Percentiles rank a stretch among this genome's conserved stretches.
phyloP scores from a whole-genome alignment of 2,888 invertebrate genomes.

The Vandiemenella viatica region DNA sequence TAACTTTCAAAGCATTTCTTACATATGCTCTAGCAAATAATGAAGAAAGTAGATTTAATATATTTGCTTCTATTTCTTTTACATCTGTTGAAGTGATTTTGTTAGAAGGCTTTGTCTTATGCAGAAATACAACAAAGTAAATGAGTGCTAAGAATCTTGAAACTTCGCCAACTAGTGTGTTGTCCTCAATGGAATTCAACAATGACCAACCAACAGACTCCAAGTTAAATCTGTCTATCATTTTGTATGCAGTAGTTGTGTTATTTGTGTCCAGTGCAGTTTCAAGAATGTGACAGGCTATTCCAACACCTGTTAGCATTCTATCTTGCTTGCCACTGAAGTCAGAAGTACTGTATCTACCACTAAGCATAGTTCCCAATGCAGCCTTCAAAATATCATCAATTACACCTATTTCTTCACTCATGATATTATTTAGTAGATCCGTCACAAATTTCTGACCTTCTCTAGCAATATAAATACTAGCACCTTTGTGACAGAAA shows the following conservation, averaged over 20 bases:
- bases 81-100: slow-evolving; percentile 2
- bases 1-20: slow-evolving; percentile 4
- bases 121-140: slow-evolving; percentile 6
- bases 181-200: slow-evolving; percentile 2
- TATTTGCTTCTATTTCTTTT: slow-evolving; percentile 9
- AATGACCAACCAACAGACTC: slow-evolving; percentile 6
- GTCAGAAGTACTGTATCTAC: no score
- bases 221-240: slow-evolving; percentile 7
- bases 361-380: slow-evolving; percentile 41
- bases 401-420: slow-evolving; percentile 35
- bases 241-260: not conserved
- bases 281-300: slow-evolving; percentile 37
- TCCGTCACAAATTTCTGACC: slow-evolving; percentile 45
- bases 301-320: slow-evolving; percentile 24
- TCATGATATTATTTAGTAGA: slow-evolving; percentile 39
- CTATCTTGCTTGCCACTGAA: no score
- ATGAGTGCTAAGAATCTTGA: slow-evolving; percentile 9
- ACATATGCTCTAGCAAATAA: slow-evolving; percentile 8
- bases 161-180: slow-evolving; percentile 1
- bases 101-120: not conserved
- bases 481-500: slow-evolving; percentile 47
- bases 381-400: slow-evolving; percentile 39
- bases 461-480: slow-evolving; percentile 54
- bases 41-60: slow-evolving; percentile 7
- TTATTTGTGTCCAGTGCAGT: slow-evolving; percentile 2